Percentiles rank a stretch among this genome's conserved stretches.
Conservation (phyloP, 2,888 invertebrate species). For the Hirtodrosophila confusa region DNA sequence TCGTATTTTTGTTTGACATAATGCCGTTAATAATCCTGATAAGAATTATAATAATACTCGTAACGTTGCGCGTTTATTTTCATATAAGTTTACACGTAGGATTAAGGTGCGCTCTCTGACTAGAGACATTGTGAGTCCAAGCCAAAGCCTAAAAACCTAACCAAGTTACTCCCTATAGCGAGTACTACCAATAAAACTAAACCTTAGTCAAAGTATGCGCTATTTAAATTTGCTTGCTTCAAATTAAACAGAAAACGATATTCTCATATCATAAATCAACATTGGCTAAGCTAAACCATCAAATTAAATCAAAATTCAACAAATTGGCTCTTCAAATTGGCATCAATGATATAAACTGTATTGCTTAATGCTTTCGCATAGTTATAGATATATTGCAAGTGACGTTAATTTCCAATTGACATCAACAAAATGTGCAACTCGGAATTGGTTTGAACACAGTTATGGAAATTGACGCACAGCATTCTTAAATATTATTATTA, state of each 20-base stretch:
- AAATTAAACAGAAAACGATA: not conserved
- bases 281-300: constrained; percentile 19
- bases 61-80: constrained; percentile 71
- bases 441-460: constrained; percentile 14
- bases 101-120: constrained; percentile 81
- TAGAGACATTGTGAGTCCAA: constrained; percentile 81
- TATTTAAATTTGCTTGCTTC: constrained; percentile 54
- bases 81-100: constrained; percentile 80
- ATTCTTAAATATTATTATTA: constrained; percentile 2
- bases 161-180: constrained; percentile 6
- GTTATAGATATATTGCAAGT: constrained; percentile 25
- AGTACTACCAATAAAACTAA: constrained; percentile 12
- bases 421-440: constrained; percentile 1
- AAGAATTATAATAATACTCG: constrained; percentile 30
- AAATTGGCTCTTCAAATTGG: constrained; percentile 49
- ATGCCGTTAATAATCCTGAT: constrained; percentile 36
- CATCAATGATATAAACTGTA: constrained; percentile 19
- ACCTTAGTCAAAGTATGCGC: constrained; percentile 38
- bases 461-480: constrained; percentile 45
- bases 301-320: constrained; percentile 11
- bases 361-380: constrained; percentile 41
- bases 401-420: constrained; percentile 45
- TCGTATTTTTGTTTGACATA: constrained; percentile 40
- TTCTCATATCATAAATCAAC: not conserved
- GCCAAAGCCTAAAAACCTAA: constrained; percentile 26